Conservation (phyloP, 2,888 invertebrate species). For the Sinohyriopsis cumingii region DNA sequence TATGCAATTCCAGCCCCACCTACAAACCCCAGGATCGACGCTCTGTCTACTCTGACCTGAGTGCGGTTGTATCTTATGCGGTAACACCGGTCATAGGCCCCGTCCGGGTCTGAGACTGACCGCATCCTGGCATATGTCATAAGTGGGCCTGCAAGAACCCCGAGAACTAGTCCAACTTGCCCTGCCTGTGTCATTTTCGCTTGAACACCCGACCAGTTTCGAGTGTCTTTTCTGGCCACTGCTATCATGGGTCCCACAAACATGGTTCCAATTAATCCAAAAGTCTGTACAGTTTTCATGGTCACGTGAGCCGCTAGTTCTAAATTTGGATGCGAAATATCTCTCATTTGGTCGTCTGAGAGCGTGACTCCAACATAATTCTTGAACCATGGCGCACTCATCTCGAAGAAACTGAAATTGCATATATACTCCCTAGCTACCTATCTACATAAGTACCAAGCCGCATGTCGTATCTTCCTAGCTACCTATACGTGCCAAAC, state of each 20-base stretch:
- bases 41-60: constrained; percentile 33
- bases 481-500: too few species aligned
- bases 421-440: too few species aligned
- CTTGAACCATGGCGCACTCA: too few species aligned
- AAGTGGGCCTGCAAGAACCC: constrained; percentile 22
- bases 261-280: constrained; percentile 30
- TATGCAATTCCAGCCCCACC: constrained; percentile 15
- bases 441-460: too few species aligned
- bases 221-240: constrained; percentile 21
- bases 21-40: constrained; percentile 23
- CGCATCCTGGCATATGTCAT: constrained; percentile 25
- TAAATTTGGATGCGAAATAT: constrained; percentile 16
- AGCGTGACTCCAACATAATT: too few species aligned
- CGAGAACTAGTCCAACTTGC: constrained; percentile 27
- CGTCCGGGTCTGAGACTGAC: constrained; percentile 14
- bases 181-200: constrained; percentile 27
- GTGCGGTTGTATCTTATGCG: constrained; percentile 27
- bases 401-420: too few species aligned
- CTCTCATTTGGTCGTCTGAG: constrained; percentile 28
- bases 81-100: constrained; percentile 33
- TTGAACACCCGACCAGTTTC: constrained; percentile 28
- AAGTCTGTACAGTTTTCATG: constrained; percentile 28
- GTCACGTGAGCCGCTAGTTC: constrained; percentile 32
- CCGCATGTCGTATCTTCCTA: too few species aligned
- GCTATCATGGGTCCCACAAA: constrained; percentile 35